Percentiles rank a stretch among this genome's conserved stretches.
These are phyloP conservation scores for Caerostris darwini DNA, from an alignment of 1,140 invertebrate genomes.

Conservation along the genomic window DNA sequence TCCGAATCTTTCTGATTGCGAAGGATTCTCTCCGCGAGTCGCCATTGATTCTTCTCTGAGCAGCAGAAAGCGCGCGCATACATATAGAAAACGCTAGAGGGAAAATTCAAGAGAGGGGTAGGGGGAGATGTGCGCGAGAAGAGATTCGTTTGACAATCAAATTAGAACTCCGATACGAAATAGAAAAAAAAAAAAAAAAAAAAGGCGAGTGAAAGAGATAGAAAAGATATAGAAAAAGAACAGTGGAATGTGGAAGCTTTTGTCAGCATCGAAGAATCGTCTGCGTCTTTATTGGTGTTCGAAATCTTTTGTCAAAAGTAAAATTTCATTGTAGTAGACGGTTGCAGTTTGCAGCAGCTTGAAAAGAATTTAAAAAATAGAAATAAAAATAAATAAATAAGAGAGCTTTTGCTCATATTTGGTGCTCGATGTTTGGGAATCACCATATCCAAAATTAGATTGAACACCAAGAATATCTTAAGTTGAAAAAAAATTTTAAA, in stretches of 20 bases:
- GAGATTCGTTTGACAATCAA: slow-evolving; percentile 69
- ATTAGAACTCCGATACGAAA: slow-evolving; percentile 58
- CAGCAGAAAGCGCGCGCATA: slow-evolving; percentile 24
- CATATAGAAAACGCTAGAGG: slow-evolving; percentile 4
- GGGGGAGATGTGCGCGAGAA: background rate
- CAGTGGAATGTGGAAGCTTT: slow-evolving; percentile 44
- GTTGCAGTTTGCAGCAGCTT: slow-evolving; percentile 15
- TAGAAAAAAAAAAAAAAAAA: background rate
- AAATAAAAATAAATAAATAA: slow-evolving; percentile 3
- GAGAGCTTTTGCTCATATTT: background rate
- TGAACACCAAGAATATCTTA: slow-evolving; percentile 15
- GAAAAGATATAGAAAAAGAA: background rate
- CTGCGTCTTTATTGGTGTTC: slow-evolving; percentile 54
- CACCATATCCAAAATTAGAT: slow-evolving; percentile 42
- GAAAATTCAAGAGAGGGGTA: background rate
- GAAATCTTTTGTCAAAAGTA: slow-evolving; percentile 54
- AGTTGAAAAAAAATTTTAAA: background rate
- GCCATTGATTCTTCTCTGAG: slow-evolving; percentile 35
- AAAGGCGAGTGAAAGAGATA: slow-evolving; percentile 29
- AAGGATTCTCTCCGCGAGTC: background rate
- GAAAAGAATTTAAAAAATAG: background rate
- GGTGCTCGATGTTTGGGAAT: background rate
- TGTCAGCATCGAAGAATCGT: slow-evolving; percentile 47
- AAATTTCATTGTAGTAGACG: slow-evolving; percentile 36
- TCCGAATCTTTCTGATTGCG: slow-evolving; percentile 13